These are phyloP conservation scores for Tetrao urogallus DNA, from an alignment of 2,113 vertebrate genomes.

Conservation along the genomic window DNA sequence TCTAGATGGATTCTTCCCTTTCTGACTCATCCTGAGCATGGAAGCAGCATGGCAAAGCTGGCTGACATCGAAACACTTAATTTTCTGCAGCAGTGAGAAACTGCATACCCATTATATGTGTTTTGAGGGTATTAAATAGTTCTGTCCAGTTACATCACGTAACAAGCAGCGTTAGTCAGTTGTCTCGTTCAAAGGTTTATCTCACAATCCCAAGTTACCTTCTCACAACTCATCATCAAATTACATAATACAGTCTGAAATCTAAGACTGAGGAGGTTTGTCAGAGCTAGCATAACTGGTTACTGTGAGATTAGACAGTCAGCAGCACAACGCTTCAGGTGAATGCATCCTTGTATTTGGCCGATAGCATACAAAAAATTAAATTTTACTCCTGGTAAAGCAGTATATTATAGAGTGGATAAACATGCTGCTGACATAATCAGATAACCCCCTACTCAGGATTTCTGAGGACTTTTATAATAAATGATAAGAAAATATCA, in stretches of 20 bases:
- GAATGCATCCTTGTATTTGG: background rate
- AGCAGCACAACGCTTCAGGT: background rate
- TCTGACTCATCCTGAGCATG: background rate
- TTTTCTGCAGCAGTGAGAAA: background rate
- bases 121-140: background rate
- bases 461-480: background rate
- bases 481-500: background rate
- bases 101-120: background rate
- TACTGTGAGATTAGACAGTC: slow-evolving; percentile 9
- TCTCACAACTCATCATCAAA: background rate
- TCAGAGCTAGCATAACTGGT: background rate
- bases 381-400: background rate
- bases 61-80: background rate
- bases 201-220: background rate
- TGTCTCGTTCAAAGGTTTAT: slow-evolving; percentile 3
- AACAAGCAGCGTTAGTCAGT: background rate
- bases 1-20: background rate
- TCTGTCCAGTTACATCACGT: background rate
- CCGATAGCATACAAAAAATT: background rate
- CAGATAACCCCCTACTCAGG: background rate
- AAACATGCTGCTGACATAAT: slow-evolving; percentile 18
- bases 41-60: background rate
- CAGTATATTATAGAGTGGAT: background rate
- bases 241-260: slow-evolving; percentile 34
- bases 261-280: background rate